A percentile compares a stretch with the other conserved stretches of the same genome.
phyloP scores from a whole-genome alignment of 2,888 invertebrate genomes.

The Caenorhabditis japonica region DNA sequence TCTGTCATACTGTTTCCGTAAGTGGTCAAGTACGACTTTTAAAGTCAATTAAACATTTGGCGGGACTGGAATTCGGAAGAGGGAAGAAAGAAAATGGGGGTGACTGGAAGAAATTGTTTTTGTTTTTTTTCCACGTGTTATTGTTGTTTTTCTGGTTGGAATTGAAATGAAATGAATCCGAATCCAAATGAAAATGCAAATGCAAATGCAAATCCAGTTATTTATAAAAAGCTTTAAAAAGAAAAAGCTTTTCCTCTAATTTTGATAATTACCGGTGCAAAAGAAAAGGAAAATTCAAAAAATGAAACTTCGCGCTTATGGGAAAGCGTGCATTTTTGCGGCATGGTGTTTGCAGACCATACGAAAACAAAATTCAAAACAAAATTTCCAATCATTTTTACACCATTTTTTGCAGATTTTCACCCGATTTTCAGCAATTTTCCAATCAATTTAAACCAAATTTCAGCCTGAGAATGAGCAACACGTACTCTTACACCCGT shows the following conservation, averaged over 20 bases:
- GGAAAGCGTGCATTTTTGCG: background rate
- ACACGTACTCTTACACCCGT: constrained; percentile 44
- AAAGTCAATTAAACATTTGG: constrained; percentile 25
- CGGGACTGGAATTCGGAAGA: constrained; percentile 3
- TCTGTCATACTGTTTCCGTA: background rate
- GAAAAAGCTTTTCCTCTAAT: no score
- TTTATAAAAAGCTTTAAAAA: background rate
- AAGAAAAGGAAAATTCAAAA: constrained; percentile 10
- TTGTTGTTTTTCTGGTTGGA: constrained; percentile 3
- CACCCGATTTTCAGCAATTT: background rate
- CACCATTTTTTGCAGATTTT: constrained; percentile 1
- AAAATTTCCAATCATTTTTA: background rate
- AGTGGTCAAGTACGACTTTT: constrained; percentile 25
- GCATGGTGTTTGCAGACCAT: constrained; percentile 12
- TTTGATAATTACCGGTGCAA: no score
- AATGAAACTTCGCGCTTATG: constrained; percentile 8
- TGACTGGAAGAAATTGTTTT: background rate
- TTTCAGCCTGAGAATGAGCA: constrained; percentile 30
- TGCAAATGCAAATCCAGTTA: no score
- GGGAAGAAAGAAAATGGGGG: background rate
- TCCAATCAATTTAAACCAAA: background rate
- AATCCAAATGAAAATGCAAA: no score
- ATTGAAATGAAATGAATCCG: no score
- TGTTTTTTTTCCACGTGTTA: background rate
- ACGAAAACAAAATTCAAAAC: background rate